Evolutionary conservation across 2,113 vertebrate species (phyloP).

Genomic region (Pterophyllum scalare): DNA sequence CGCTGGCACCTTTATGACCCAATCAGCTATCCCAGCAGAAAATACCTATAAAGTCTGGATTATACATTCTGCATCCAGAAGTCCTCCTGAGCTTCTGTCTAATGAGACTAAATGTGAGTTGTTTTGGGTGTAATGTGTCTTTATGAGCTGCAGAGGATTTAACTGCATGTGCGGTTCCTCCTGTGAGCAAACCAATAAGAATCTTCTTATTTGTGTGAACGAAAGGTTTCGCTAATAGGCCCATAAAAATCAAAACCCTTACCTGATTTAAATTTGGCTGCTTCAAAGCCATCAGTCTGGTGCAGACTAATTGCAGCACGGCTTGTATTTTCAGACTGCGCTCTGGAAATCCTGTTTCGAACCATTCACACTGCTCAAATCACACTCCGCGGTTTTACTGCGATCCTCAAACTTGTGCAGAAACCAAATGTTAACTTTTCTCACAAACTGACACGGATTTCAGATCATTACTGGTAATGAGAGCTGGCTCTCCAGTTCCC

Average conservation of each 20-base stretch:
- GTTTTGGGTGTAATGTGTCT: not conserved
- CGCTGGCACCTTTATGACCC: not conserved
- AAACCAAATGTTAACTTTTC: not conserved
- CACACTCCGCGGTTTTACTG: not conserved
- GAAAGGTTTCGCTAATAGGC: not conserved
- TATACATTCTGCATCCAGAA: not conserved
- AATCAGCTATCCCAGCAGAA: not conserved
- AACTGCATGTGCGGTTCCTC: not conserved
- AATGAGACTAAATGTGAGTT: not conserved
- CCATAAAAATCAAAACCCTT: not conserved
- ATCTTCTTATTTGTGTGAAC: not conserved
- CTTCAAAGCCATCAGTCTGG: not conserved
- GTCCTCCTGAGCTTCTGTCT: not conserved
- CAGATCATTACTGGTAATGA: conserved; percentile 1
- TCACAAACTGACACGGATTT: not conserved
- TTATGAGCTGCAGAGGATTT: not conserved
- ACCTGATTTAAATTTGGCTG: not conserved
- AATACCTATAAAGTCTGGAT: not conserved
- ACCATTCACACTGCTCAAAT: not conserved
- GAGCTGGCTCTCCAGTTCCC: not conserved
- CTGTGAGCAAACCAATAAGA: not conserved
- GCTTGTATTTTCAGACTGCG: too few species aligned
- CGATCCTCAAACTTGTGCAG: not conserved
- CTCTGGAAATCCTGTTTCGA: not conserved
- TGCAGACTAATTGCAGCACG: not conserved